Evolutionary conservation across 2,888 invertebrate species (phyloP), one percentile per base, ranked within the genome.

Genomic region (Eustalomyia histrio): DNA sequence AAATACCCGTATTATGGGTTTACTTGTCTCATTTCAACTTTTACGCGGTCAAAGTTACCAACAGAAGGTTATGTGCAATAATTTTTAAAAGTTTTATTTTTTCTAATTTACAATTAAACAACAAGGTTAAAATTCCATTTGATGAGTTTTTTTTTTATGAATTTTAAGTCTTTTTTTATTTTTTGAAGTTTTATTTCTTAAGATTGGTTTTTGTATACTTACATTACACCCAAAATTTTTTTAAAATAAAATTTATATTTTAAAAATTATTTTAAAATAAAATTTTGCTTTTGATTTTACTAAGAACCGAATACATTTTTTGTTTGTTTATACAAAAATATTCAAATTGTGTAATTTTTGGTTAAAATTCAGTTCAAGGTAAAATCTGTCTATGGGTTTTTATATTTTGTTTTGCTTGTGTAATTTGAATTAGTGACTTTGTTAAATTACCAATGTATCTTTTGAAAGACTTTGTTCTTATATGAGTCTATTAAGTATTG

Each of bases 191-290:
- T 64, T 63, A 43, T 29, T 74, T 74, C 53, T 79, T 61, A 86
- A 85, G 82, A 84, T 63, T 73, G 52, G 29, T 29, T 61, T 85
- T 85, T 55, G 47, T 61, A 89, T 89, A 88, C 88, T 88, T 88
- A 88, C 88, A 88, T 88, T 86, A 88, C 88, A 88, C 88, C 88
- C 88, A 88, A 88, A 88, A 88, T 89, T 89, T 86, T 88, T 89
- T 88, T 88, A 88, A 88, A 88, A 88, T 88, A 88, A 88, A 88
- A 88, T 88, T 88, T 88, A 86, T 89, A 89, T 87, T 87, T 88
- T 88, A 88, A 88, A 87, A 88, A 87, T 88, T 89, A 89, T 88
- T 88, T 88, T 89, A 88, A 88, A 88, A 88, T 86, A 88, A 89
- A 89, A 88, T 88, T 87, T 88, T 87, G 86, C 87, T 86, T 86